Percentiles rank a stretch among this genome's conserved stretches.
Evolutionary conservation across 2,797 vertebrate genomes (phyloP).

Genomic region (Cheirogaleus major): DNA sequence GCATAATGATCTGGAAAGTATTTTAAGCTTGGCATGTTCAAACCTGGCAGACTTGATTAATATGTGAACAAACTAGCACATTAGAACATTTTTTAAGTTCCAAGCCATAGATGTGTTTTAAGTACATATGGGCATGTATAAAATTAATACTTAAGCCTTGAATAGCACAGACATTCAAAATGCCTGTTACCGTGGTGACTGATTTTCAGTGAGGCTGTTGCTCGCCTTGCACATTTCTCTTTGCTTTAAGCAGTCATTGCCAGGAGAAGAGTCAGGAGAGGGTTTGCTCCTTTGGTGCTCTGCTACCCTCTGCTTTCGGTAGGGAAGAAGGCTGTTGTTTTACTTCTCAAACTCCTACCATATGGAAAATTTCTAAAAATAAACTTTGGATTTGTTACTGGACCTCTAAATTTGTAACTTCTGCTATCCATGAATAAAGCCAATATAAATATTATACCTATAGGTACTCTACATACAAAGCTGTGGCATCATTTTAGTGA

Average conservation of each 20-base stretch:
- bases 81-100: conserved; percentile 74
- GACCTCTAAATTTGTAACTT: conserved; percentile 64
- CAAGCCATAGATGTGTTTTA: conserved; percentile 61
- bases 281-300: background rate
- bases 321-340: conserved; percentile 53
- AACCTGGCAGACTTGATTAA: conserved; percentile 71
- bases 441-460: background rate
- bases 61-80: conserved; percentile 61
- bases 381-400: conserved; percentile 54
- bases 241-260: background rate
- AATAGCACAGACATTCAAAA: background rate
- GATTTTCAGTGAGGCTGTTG: background rate
- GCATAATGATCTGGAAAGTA: conserved; percentile 62
- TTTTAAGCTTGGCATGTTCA: conserved; percentile 77
- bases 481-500: background rate
- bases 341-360: conserved; percentile 48
- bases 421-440: conserved; percentile 25
- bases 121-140: conserved; percentile 51
- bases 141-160: conserved; percentile 32
- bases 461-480: background rate
- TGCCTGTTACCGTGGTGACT: background rate
- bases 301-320: conserved; percentile 36
- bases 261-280: conserved; percentile 4
- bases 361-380: conserved; percentile 73
- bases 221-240: conserved; percentile 37